A percentile compares a stretch with the other conserved stretches of the same genome.
These are phyloP conservation scores for Xerus inauris DNA, from an alignment of 2,113 vertebrate genomes.

Conservation along the genomic window DNA sequence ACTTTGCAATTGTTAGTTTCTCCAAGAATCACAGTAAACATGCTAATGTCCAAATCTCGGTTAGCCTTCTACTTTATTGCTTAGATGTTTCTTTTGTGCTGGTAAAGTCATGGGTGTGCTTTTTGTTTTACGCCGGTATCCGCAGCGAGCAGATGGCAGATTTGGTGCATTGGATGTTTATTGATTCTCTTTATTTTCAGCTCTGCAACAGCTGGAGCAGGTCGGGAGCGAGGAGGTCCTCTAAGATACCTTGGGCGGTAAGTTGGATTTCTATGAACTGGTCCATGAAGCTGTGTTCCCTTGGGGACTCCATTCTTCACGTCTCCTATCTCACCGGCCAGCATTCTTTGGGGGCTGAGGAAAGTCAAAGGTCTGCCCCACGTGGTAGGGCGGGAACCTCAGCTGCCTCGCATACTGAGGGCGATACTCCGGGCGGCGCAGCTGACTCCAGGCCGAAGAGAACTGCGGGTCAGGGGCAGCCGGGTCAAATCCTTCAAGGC, in stretches of 20 bases:
- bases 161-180: conserved; percentile 80
- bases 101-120: conserved; percentile 65
- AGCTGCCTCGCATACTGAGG: conserved; percentile 47
- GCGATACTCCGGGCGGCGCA: conserved; percentile 26
- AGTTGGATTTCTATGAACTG: conserved; percentile 84
- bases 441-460: conserved; percentile 46
- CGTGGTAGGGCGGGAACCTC: conserved; percentile 69
- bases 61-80: conserved; percentile 84
- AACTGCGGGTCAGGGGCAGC: conserved; percentile 76
- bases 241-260: conserved; percentile 87
- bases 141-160: conserved; percentile 86
- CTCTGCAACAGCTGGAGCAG: conserved; percentile 80
- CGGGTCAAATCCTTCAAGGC: conserved; percentile 65
- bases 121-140: conserved; percentile 81
- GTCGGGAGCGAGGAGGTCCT: conserved; percentile 84
- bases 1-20: conserved; percentile 37
- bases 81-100: conserved; percentile 88
- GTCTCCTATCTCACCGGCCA: conserved; percentile 88
- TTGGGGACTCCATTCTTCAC: conserved; percentile 88
- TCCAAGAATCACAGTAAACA: conserved; percentile 69
- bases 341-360: conserved; percentile 78
- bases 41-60: conserved; percentile 78
- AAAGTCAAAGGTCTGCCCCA: conserved; percentile 77
- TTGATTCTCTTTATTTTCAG: conserved; percentile 88
- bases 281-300: conserved; percentile 81